phyloP scores from a whole-genome alignment of 2,113 vertebrate species.

The Lutjanus erythropterus region DNA sequence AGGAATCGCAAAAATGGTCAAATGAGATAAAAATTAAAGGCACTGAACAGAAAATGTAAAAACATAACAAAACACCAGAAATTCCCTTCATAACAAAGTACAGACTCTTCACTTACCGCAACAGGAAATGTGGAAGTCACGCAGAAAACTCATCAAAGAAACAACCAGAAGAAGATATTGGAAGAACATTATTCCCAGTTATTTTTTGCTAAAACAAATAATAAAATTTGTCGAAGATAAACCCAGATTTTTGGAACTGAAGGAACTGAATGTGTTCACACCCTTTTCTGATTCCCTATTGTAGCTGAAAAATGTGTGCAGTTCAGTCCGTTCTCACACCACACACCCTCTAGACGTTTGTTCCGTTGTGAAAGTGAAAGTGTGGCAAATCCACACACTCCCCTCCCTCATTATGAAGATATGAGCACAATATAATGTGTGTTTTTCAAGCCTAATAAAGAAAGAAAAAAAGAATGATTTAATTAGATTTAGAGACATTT shows the following conservation, averaged over 20 bases:
- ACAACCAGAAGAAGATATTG: not conserved
- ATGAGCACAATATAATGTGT: too few species aligned
- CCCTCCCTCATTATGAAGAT: too few species aligned
- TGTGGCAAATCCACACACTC: too few species aligned
- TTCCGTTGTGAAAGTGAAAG: conserved; percentile 9
- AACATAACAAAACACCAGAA: not conserved
- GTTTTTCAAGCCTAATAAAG: too few species aligned
- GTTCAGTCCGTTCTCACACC: not conserved
- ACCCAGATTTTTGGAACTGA: not conserved
- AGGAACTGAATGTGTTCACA: not conserved
- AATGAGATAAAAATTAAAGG: not conserved
- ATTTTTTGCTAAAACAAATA: not conserved
- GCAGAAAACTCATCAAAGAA: not conserved
- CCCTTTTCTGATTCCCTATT: not conserved
- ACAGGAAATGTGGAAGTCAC: not conserved
- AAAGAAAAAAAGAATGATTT: too few species aligned
- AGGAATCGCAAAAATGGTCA: not conserved
- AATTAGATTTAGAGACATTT: too few species aligned
- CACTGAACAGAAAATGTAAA: not conserved
- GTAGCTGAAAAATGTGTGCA: not conserved
- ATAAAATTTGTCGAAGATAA: not conserved
- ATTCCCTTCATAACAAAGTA: not conserved
- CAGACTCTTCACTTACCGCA: conserved; percentile 25
- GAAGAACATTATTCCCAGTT: conserved; percentile 25
- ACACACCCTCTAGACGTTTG: not conserved